These are phyloP conservation scores for Apis cerana DNA, from an alignment of 1,140 invertebrate species.

Conservation along the genomic window DNA sequence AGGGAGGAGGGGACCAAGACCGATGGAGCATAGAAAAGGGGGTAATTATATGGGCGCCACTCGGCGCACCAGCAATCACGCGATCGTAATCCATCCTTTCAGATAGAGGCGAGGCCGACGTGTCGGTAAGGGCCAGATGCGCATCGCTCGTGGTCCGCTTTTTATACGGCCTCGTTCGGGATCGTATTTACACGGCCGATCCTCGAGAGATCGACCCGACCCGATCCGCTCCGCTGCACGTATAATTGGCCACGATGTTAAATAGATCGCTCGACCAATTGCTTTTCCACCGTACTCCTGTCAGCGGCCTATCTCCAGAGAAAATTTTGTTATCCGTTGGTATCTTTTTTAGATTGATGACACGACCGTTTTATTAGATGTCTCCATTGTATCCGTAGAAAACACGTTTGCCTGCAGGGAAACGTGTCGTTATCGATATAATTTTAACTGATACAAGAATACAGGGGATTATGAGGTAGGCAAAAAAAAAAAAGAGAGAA, in stretches of 20 bases:
- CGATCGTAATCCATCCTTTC: constrained; percentile 66
- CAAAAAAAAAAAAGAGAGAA: no score
- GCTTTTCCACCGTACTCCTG: neutral
- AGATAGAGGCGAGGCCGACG: constrained; percentile 37
- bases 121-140: constrained; percentile 38
- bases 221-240: constrained; percentile 15
- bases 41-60: constrained; percentile 75
- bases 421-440: no score
- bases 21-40: constrained; percentile 74
- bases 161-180: constrained; percentile 36
- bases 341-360: neutral
- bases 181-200: constrained; percentile 39
- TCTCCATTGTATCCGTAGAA: neutral
- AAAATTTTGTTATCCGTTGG: neutral
- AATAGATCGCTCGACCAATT: constrained; percentile 39
- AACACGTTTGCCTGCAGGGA: neutral
- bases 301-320: neutral
- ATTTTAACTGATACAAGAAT: no score
- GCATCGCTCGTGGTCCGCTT: constrained; percentile 30
- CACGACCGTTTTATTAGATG: neutral
- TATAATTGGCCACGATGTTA: constrained; percentile 49
- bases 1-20: constrained; percentile 20
- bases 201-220: constrained; percentile 32
- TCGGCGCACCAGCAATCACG: constrained; percentile 57
- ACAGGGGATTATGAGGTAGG: no score